A percentile compares a stretch with the other conserved stretches of the same genome.
phyloP scores from a whole-genome alignment of 2,113 vertebrate species.

The Cichladusa arquata region DNA sequence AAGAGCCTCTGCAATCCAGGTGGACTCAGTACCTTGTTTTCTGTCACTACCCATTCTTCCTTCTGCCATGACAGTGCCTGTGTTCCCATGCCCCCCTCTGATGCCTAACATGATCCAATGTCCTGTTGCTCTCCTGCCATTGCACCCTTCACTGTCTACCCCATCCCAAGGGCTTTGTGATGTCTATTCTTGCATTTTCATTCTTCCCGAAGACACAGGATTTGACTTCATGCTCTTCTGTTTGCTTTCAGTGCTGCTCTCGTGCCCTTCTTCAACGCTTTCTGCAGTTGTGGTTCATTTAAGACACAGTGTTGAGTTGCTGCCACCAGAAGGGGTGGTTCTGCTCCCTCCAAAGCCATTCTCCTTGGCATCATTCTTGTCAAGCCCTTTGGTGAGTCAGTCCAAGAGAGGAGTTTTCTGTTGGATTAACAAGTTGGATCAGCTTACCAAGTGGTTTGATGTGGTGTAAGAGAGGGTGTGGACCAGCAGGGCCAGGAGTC shows the following conservation, averaged over 20 bases:
- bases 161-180: neutral
- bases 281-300: neutral
- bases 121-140: neutral
- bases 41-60: neutral
- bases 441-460: neutral
- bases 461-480: constrained; percentile 61
- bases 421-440: constrained; percentile 40
- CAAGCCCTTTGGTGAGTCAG: constrained; percentile 31
- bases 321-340: neutral
- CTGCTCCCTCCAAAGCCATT: neutral
- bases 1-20: fast-evolving
- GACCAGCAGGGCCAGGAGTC: neutral
- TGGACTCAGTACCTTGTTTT: fast-evolving
- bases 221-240: neutral
- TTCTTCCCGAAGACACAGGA: neutral
- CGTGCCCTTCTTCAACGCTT: fast-evolving
- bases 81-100: neutral
- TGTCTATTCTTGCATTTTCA: neutral
- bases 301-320: neutral
- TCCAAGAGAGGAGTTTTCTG: constrained; percentile 11
- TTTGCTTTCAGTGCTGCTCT: neutral
- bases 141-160: neutral
- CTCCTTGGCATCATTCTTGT: neutral
- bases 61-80: neutral
- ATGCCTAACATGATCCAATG: fast-evolving